A percentile compares a stretch with the other conserved stretches of the same genome.
These are phyloP conservation scores for Blastobasis adustella DNA, from an alignment of 2,888 invertebrate genomes.

Conservation along the genomic window DNA sequence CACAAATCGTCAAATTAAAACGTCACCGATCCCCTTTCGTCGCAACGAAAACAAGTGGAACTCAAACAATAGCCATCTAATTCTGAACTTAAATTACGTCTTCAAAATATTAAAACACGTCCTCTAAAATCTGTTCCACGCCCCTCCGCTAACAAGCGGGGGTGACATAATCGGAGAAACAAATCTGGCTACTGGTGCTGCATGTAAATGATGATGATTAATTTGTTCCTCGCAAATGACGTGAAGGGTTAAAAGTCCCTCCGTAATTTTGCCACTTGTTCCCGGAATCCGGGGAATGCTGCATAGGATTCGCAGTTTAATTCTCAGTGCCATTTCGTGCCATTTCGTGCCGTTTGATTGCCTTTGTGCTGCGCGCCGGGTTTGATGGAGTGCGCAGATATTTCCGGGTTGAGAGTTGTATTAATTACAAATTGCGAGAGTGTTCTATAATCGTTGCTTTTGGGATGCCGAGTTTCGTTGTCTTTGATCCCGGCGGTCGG, in stretches of 20 bases:
- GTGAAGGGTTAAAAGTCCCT: conserved; percentile 67
- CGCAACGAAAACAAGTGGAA: too few species aligned
- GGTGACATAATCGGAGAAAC: conserved; percentile 73
- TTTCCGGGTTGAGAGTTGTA: conserved; percentile 64
- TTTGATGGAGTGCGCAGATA: conserved; percentile 68
- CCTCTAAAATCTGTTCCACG: conserved; percentile 54
- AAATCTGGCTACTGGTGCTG: conserved; percentile 71
- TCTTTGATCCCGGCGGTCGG: conserved; percentile 7
- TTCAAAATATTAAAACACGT: conserved; percentile 53
- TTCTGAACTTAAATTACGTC: conserved; percentile 20
- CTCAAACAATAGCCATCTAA: background rate
- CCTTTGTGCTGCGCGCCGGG: conserved; percentile 56
- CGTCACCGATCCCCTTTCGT: too few species aligned
- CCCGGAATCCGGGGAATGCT: conserved; percentile 53
- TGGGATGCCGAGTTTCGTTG: conserved; percentile 1
- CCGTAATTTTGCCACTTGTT: conserved; percentile 57
- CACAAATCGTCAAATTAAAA: too few species aligned
- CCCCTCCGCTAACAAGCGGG: conserved; percentile 57
- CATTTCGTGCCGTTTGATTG: conserved; percentile 61
- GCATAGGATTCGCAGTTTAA: conserved; percentile 29
- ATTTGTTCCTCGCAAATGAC: conserved; percentile 72
- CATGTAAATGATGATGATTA: conserved; percentile 76
- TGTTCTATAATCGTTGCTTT: conserved; percentile 1
- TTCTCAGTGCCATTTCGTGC: conserved; percentile 16
- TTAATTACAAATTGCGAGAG: conserved; percentile 51